These are phyloP conservation scores for Cotesia typhae DNA, from an alignment of 1,140 invertebrate genomes.

Conservation along the genomic window DNA sequence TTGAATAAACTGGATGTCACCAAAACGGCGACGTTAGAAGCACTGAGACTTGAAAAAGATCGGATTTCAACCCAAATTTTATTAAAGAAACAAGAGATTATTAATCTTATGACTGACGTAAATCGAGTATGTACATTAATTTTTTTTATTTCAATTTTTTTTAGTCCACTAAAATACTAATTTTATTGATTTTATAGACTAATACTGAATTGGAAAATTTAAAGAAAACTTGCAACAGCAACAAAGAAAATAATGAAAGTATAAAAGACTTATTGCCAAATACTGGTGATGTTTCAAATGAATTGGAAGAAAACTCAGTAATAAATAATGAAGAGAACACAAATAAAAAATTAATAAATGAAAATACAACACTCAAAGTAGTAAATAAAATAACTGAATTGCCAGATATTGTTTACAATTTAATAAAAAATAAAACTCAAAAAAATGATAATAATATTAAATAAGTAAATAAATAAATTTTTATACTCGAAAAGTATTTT, in stretches of 20 bases:
- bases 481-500: neutral
- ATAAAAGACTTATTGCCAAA: neutral
- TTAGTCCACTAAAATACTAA: neutral
- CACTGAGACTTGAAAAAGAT: constrained; percentile 59
- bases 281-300: neutral
- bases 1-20: constrained; percentile 58
- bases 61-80: constrained; percentile 52
- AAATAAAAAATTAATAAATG: too few relatives aligned
- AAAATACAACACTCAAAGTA: too few relatives aligned
- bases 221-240: constrained; percentile 41
- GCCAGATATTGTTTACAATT: too few relatives aligned
- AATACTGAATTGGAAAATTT: constrained; percentile 52
- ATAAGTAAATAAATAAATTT: too few relatives aligned
- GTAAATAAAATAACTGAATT: too few relatives aligned
- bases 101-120: constrained; percentile 55
- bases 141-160: neutral
- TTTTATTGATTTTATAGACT: constrained; percentile 42
- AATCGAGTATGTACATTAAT: constrained; percentile 45
- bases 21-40: constrained; percentile 55
- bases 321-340: too few relatives aligned
- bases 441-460: too few relatives aligned
- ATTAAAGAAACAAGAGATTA: constrained; percentile 52
- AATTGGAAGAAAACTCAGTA: constrained; percentile 1
- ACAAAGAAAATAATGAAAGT: neutral
- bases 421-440: too few relatives aligned